A percentile compares a stretch with the other conserved stretches of the same genome.
Conservation (phyloP, 92 coral and sea anemone species). For the Phenganax subtilis region DNA sequence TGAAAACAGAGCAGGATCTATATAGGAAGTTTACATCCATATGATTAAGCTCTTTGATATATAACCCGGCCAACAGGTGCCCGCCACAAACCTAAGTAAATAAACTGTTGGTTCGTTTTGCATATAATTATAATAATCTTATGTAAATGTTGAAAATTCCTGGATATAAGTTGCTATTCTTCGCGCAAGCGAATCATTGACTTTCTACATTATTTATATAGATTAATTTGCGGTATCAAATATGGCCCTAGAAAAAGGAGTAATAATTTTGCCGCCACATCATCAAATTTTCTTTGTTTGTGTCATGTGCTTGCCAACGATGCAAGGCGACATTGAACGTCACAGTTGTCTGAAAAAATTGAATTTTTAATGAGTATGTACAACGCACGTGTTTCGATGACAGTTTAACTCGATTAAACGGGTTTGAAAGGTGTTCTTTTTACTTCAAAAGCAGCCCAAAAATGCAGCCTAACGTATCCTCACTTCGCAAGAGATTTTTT, state of each 20-base stretch:
- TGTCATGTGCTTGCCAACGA: slow-evolving; percentile 41
- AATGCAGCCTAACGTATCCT: not conserved
- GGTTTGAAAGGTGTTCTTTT: not conserved
- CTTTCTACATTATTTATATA: not conserved
- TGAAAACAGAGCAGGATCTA: not conserved
- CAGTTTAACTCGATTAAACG: not conserved
- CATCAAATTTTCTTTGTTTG: slow-evolving; percentile 8
- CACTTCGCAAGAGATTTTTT: not conserved
- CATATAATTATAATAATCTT: slow-evolving; percentile 19
- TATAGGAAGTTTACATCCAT: slow-evolving; percentile 6
- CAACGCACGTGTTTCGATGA: slow-evolving; percentile 6
- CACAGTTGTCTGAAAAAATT: slow-evolving; percentile 20
- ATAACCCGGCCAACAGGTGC: slow-evolving; percentile 11
- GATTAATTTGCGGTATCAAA: not conserved
- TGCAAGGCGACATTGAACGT: slow-evolving; percentile 19
- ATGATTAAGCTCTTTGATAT: not conserved
- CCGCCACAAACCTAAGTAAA: slow-evolving; percentile 3
- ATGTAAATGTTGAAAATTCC: slow-evolving; percentile 20
- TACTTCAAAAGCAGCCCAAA: not conserved
- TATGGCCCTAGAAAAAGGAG: not conserved
- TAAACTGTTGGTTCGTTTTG: slow-evolving; percentile 21
- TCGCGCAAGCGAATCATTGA: not conserved
- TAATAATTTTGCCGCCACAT: not conserved
- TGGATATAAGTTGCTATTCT: not conserved
- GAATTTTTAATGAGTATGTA: slow-evolving; percentile 23